Base-by-base conservation (phyloP, 2,888 invertebrate genomes). In the Corbicula japonica region DNA sequence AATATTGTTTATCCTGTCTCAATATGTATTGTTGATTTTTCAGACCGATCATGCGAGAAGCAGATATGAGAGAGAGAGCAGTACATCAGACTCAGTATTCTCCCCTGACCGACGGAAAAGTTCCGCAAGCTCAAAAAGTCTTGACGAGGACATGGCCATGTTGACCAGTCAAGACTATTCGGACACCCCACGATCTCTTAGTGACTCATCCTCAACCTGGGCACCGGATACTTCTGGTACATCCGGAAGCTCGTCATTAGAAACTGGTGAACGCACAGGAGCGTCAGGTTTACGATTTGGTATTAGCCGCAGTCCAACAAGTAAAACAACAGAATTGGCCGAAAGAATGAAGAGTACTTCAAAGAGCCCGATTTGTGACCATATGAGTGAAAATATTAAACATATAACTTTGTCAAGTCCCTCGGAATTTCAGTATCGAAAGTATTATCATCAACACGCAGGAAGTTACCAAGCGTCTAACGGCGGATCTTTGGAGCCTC, bases 321-420 rank as follows among this genome's bases (percentile, higher is more conserved):
- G 66, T 41, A 48, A 66, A 32, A 62, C 44, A 1, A 32, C 63
- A 0, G 69, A 54, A 23, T 23, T 35, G 56, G 26, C 62, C 10
- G 76, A 76, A 1, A 54, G 52, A 30, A 34, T 69, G 34, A 71
- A 71, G 32, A 56, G 52, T 30, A 34, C 30, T 15, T 58, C 80
- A 41, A 80, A 80, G 48, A 80, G 80, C 26, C 80, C 80, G 0
- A 66, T 80, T 26, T 73, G 58, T 35, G 80, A 80, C 4, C 73
- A 52, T 28, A 48, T 69, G 6, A n/a, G n/a, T n/a, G 80, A 80
- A 34, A 72, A 61, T 54, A 80, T 80, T 6, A 76, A 76, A 38
- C 80, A 80, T 30, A 73, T 80, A 28, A 76, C 74, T n/a, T 56
- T 83, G 41, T 83, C 83, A 70, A 83, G 83, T 80, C 83, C 83